Conservation (phyloP, 2,888 invertebrate species). For the Aelia acuminata region DNA sequence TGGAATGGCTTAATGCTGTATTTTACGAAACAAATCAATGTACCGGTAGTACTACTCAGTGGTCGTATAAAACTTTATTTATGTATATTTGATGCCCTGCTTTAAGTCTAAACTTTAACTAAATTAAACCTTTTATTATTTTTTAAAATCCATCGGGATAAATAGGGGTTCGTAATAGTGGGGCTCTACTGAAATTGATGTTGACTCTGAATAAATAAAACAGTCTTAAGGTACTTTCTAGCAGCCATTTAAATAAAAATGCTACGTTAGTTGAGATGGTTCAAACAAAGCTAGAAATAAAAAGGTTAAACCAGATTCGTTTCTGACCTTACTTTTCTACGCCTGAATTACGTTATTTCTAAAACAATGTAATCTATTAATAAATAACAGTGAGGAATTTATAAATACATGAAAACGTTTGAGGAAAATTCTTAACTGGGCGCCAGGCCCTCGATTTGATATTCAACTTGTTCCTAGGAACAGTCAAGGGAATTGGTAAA, state of each 20-base stretch:
- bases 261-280: neutral
- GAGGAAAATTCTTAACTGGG: neutral
- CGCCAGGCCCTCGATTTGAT: slow-evolving; percentile 20
- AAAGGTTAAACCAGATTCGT: neutral
- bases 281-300: neutral
- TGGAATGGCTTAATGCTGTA: no score
- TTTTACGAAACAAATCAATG: no score
- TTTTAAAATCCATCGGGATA: no score
- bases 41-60: no score
- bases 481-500: slow-evolving; percentile 17
- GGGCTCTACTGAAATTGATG: neutral
- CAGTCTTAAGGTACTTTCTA: neutral
- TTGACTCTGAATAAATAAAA: slow-evolving; percentile 6
- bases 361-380: slow-evolving; percentile 30
- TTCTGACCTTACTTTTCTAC: neutral
- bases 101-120: no score
- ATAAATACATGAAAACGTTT: slow-evolving; percentile 34
- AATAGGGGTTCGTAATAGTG: no score
- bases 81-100: no score
- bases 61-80: no score
- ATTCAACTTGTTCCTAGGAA: slow-evolving; percentile 21
- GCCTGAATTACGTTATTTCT: neutral
- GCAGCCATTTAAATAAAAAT: neutral
- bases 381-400: slow-evolving; percentile 16
- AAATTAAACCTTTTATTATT: no score